Percentiles rank a stretch among this genome's conserved stretches.
Evolutionary conservation across 2,113 vertebrate species (phyloP).

Genomic region (Pseudorhombus dupliciocellatus): DNA sequence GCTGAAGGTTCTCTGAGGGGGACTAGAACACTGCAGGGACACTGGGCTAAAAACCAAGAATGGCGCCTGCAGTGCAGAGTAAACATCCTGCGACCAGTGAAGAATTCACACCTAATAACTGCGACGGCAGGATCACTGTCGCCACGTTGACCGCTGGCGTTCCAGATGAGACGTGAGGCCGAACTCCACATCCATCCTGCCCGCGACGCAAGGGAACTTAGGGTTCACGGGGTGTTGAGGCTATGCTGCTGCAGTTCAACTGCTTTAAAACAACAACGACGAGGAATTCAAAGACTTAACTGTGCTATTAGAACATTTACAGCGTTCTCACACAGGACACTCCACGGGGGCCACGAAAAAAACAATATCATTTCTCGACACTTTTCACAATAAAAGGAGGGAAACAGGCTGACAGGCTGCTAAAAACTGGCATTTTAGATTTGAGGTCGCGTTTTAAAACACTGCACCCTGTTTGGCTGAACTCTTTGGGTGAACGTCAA

Average conservation of each 20-base stretch:
- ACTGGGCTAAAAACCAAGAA: slow-evolving; percentile 3
- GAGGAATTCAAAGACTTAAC: not conserved
- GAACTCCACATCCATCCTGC: slow-evolving; percentile 16
- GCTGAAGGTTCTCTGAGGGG: slow-evolving; percentile 45
- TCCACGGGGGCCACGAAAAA: not conserved
- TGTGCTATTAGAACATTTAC: not conserved
- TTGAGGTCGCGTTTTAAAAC: no score
- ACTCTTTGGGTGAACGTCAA: no score
- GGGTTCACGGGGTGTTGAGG: slow-evolving; percentile 8
- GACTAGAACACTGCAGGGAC: slow-evolving; percentile 36
- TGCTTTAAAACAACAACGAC: slow-evolving; percentile 22
- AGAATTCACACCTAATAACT: slow-evolving; percentile 19
- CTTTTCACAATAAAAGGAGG: not conserved
- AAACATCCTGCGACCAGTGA: slow-evolving; percentile 11
- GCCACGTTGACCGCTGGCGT: slow-evolving; percentile 24
- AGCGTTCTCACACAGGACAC: not conserved
- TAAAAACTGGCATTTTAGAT: not conserved
- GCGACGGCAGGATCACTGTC: slow-evolving; percentile 21
- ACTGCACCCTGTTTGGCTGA: not conserved
- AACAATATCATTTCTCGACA: not conserved
- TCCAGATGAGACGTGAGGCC: slow-evolving; percentile 38
- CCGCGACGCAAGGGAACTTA: slow-evolving; percentile 19
- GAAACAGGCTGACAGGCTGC: not conserved
- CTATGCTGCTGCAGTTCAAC: slow-evolving; percentile 25
- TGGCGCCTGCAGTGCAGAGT: slow-evolving; percentile 22